Evolutionary conservation across 2,888 invertebrate species (phyloP).

Genomic region (Cheilosia soror): DNA sequence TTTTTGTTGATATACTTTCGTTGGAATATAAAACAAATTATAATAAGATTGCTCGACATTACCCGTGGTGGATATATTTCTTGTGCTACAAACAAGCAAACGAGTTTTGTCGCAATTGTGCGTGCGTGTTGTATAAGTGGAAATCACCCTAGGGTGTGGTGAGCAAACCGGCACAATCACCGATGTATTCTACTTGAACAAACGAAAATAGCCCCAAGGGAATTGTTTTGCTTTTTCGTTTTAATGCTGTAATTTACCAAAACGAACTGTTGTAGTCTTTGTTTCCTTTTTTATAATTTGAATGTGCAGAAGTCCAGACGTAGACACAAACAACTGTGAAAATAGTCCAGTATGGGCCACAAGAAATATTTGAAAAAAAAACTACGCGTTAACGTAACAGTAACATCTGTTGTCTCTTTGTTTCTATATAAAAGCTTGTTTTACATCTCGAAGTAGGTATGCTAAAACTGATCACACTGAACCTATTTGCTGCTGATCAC

Average conservation of each 20-base stretch:
- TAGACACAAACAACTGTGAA: slow-evolving; percentile 1
- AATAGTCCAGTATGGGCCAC: slow-evolving; percentile 11
- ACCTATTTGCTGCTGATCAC: no score
- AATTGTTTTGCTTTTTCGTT: slow-evolving; percentile 39
- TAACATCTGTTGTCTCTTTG: no score
- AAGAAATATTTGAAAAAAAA: slow-evolving; percentile 17
- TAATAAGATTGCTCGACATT: slow-evolving; percentile 59
- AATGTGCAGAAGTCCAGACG: slow-evolving; percentile 16
- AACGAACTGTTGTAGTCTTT: slow-evolving; percentile 22
- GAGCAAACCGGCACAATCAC: slow-evolving; percentile 41
- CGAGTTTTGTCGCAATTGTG: slow-evolving; percentile 42
- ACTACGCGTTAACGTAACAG: neutral
- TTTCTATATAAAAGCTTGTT: no score
- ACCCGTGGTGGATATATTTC: slow-evolving; percentile 45
- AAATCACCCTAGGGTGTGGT: slow-evolving; percentile 41
- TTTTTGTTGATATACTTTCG: slow-evolving; percentile 15
- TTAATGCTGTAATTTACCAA: slow-evolving; percentile 13
- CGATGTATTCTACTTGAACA: slow-evolving; percentile 26
- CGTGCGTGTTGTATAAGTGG: slow-evolving; percentile 39
- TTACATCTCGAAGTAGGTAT: no score
- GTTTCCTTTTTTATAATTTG: slow-evolving; percentile 34
- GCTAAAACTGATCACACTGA: no score
- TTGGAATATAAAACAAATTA: slow-evolving; percentile 59
- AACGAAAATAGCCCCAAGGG: slow-evolving; percentile 32
- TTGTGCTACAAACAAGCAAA: slow-evolving; percentile 31